Evolutionary conservation across 2,797 vertebrate species (phyloP), one percentile per base, ranked within the genome.

Genomic region (Siniperca scherzeri): DNA sequence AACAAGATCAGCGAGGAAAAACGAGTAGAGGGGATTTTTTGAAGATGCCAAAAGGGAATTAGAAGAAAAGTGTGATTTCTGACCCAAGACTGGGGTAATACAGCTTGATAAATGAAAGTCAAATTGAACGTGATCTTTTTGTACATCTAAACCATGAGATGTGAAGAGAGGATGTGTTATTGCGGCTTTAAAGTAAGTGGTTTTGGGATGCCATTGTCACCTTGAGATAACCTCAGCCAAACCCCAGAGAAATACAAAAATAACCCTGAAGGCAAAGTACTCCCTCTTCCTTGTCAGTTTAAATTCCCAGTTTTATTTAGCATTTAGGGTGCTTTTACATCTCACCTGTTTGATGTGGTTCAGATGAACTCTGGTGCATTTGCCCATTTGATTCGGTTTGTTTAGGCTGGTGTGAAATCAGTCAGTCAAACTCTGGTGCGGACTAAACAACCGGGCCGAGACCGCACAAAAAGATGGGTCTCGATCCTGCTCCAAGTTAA

Each of bases 81-180:
- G 86, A 88, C 84, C 87, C 74, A 66, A 73, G 87, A 83, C 81
- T 76, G 13, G 56, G 13, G 70, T 74, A 85, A 60, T 75, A 56
- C 61, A 55, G 76, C 52, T 44, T 90, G 87, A 92, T 85, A 81
- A 90, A 92, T 92, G 81, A 78, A 88, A 90, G 78, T 88, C 77
- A 88, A 86, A 91, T 89, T 89, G 85, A 81, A 88, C 48, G 74
- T 82, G 87, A 91, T 86, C 64, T 87, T 80, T 88, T 83, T 78
- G 82, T 84, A 75, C 73, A 61, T 78, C 73, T 59, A 68, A 82
- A 78, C 46, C 57, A 12, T 44, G 52, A 79, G 74, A 83, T 52
- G 72, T 67, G 27, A 78, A 27, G 42, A 48, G 70, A 70, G 75
- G 83, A 73, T 53, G 46, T 83, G 85, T 71, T 85, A 70, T 87